These are phyloP conservation scores for Pygoscelis antarcticus DNA, from an alignment of 2,113 vertebrate species.

Conservation along the genomic window DNA sequence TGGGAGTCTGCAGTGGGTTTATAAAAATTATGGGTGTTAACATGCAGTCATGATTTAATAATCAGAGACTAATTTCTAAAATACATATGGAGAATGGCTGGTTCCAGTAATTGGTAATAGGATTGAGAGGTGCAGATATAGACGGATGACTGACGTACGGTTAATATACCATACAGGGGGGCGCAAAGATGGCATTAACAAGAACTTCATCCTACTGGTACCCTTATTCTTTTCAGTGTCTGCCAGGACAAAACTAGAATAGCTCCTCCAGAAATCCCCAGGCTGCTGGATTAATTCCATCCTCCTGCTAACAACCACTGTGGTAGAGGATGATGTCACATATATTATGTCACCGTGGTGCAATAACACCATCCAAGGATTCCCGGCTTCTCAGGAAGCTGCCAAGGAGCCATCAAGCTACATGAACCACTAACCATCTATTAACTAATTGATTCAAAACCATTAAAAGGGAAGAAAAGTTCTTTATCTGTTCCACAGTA, in stretches of 20 bases:
- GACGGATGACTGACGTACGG: background rate
- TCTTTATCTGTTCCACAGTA: background rate
- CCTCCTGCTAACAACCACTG: background rate
- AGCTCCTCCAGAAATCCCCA: background rate
- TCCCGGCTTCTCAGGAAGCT: background rate
- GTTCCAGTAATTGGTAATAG: slow-evolving; percentile 3
- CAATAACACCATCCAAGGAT: background rate
- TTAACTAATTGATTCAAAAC: slow-evolving; percentile 8
- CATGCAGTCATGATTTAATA: slow-evolving; percentile 67
- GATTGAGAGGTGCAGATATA: background rate
- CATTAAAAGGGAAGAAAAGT: background rate
- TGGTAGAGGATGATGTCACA: background rate
- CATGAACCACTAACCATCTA: background rate
- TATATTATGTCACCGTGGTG: background rate
- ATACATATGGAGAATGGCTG: background rate
- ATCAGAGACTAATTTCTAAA: slow-evolving; percentile 59
- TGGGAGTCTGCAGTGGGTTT: slow-evolving; percentile 50
- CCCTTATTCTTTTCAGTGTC: background rate
- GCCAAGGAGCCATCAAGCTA: background rate
- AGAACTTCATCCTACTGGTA: background rate
- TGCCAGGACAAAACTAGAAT: background rate
- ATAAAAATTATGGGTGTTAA: slow-evolving; percentile 69
- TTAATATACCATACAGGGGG: background rate
- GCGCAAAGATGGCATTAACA: background rate
- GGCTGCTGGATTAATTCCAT: background rate